Base-by-base conservation (phyloP, 2,113 vertebrate genomes). In the Leucopsar rothschildi region DNA sequence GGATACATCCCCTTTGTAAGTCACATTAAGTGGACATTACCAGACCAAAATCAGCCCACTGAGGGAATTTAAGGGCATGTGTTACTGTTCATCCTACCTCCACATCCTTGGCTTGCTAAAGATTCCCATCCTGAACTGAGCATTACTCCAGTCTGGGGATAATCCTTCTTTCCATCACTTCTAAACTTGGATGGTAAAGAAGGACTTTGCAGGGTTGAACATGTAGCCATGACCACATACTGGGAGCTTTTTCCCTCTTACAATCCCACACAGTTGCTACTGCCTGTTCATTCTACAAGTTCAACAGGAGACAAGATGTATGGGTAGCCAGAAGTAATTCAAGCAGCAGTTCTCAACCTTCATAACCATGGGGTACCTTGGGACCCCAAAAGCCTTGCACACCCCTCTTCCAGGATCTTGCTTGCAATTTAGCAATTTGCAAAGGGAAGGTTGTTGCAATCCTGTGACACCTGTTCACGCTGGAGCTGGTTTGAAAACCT, bases 401-500 rank as follows among this genome's bases (percentile, higher is more conserved):
- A 23, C 2, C 13, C 0, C 17, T 93, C 68, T 59, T 40, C 37
- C 35, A 45, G 68, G n/a, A 82, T 79, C n/a, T 49, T 19, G 15
- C 31, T 69, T 93, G 59, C 27, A 55, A 39, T 53, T 75, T 37
- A 75, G 31, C 16, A 6, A 2, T 56, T 96, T 82, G 61, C 69
- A 78, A 76, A 81, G 60, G 31, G 49, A 57, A 66, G 12, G 33
- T 81, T 55, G 31, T 37, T 80, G 61, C 11, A 16, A 64, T 88
- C 49, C n/a, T 56, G 15, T 71, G 86, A 47, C 53, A 82, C 85
- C 69, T 97, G 69, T 71, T 95, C 69, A 60, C 68, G 37, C 69
- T 1, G 15, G 44, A 94, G 72, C 57, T 89, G 69, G 40, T 89
- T 89, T 90, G 77, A 96, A 96, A 91, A 79, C 69, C 60, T 86